A percentile compares a stretch with the other conserved stretches of the same genome.
Evolutionary conservation across 1,140 invertebrate genomes (phyloP).

Genomic region (Aphis craccivora): DNA sequence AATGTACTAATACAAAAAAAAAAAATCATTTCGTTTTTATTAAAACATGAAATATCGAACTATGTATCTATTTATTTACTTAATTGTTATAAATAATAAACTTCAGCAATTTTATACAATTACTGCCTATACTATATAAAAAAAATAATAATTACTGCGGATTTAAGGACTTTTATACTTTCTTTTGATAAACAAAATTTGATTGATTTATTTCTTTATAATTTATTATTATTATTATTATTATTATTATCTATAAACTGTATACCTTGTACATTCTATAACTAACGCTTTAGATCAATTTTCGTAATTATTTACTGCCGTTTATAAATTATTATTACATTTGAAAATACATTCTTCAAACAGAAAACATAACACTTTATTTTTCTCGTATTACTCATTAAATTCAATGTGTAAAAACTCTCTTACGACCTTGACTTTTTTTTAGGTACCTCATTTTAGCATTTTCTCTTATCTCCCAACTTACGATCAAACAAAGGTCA

Average conservation of each 20-base stretch:
- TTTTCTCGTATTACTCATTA: conserved; percentile 6
- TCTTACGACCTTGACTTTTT: neutral
- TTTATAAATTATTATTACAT: neutral
- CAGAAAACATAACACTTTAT: neutral
- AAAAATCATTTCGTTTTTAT: neutral
- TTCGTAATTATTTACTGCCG: neutral
- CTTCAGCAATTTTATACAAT: neutral
- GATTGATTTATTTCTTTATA: neutral
- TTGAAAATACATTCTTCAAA: neutral
- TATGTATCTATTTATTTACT: neutral
- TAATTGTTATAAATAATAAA: neutral
- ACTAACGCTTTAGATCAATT: neutral
- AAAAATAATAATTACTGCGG: neutral
- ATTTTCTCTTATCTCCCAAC: neutral
- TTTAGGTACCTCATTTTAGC: neutral
- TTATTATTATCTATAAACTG: neutral
- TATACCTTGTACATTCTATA: neutral
- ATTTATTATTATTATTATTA: conserved; percentile 1
- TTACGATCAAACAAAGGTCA: neutral
- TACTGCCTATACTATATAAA: neutral
- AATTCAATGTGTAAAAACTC: neutral
- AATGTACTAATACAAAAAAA: neutral
- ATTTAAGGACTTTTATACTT: neutral
- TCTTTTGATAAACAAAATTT: neutral
- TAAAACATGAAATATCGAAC: neutral